Conservation (phyloP, 1,140 invertebrate genomes). For the Ectropis grisescens region DNA sequence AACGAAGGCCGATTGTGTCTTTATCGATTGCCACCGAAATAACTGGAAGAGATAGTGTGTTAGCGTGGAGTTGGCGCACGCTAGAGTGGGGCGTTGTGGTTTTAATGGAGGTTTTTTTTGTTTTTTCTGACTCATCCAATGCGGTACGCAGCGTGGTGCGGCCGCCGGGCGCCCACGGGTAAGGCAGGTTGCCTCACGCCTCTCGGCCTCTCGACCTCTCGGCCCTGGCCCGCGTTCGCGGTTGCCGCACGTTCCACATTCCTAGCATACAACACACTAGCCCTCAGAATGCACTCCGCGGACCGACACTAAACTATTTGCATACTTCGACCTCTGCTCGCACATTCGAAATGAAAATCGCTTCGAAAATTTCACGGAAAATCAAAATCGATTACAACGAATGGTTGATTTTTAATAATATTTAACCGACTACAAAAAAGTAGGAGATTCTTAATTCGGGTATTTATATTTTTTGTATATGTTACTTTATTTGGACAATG, state of each 20-base stretch:
- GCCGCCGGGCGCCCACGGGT: constrained; percentile 29
- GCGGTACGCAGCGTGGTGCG: constrained; percentile 49
- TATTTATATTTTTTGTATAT: too few relatives aligned
- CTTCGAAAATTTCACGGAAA: too few relatives aligned
- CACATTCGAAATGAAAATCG: too few relatives aligned
- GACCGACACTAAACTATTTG: constrained; percentile 49
- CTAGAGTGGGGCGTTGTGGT: constrained; percentile 44
- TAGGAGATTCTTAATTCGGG: too few relatives aligned
- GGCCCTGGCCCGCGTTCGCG: constrained; percentile 40
- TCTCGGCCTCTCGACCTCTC: constrained; percentile 26
- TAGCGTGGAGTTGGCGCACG: constrained; percentile 53
- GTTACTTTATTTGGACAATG: too few relatives aligned
- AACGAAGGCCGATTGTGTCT: constrained; percentile 41
- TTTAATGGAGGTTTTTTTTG: constrained; percentile 41
- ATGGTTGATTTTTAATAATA: too few relatives aligned
- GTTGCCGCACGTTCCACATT: constrained; percentile 42
- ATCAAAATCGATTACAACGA: too few relatives aligned
- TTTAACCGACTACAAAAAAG: too few relatives aligned
- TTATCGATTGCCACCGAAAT: constrained; percentile 56
- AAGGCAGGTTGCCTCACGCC: constrained; percentile 34
- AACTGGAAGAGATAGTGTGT: constrained; percentile 62
- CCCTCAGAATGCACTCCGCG: constrained; percentile 57
- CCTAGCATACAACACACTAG: constrained; percentile 53
- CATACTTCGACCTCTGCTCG: constrained; percentile 41
- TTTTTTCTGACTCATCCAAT: constrained; percentile 65